phyloP scores from a whole-genome alignment of 53 echinoderm and acorn worm genomes.

The Paracentrotus lividus region DNA sequence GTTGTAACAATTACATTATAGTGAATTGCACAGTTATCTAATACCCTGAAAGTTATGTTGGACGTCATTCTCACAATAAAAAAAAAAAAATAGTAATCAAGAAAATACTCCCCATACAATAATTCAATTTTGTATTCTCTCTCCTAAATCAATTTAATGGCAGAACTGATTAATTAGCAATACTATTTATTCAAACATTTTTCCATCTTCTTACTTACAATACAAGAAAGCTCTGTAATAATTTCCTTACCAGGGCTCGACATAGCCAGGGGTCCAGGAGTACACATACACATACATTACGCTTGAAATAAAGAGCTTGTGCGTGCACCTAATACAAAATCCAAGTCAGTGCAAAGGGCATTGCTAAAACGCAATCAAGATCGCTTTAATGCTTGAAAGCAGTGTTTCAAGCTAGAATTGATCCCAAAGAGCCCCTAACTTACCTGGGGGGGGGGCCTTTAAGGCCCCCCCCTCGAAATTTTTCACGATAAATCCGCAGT shows the following conservation, averaged over 20 bases:
- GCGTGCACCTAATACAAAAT: too few species aligned
- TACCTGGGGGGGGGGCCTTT: too few species aligned
- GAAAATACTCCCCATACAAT: neutral
- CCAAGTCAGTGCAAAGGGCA: too few species aligned
- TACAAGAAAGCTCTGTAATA: constrained; percentile 11
- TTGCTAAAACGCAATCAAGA: too few species aligned
- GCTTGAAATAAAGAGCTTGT: too few species aligned
- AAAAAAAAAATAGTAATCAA: neutral
- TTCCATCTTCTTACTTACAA: neutral
- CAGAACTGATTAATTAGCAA: neutral
- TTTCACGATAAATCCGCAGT: too few species aligned
- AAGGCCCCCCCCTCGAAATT: too few species aligned
- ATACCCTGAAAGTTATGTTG: neutral
- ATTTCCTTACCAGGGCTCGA: constrained; percentile 26
- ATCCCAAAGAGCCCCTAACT: too few species aligned
- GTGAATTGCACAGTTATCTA: neutral
- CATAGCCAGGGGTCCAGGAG: too few species aligned
- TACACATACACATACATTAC: constrained; percentile 9
- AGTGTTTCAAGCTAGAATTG: too few species aligned
- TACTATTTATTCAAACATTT: too few species aligned
- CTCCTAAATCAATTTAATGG: neutral
- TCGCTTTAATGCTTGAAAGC: too few species aligned
- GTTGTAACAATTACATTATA: neutral
- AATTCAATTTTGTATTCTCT: neutral
- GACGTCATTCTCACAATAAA: neutral